Evolutionary conservation across 2,113 vertebrate genomes (phyloP), one percentile per base, ranked within the genome.

Genomic region (Stegastes partitus): DNA sequence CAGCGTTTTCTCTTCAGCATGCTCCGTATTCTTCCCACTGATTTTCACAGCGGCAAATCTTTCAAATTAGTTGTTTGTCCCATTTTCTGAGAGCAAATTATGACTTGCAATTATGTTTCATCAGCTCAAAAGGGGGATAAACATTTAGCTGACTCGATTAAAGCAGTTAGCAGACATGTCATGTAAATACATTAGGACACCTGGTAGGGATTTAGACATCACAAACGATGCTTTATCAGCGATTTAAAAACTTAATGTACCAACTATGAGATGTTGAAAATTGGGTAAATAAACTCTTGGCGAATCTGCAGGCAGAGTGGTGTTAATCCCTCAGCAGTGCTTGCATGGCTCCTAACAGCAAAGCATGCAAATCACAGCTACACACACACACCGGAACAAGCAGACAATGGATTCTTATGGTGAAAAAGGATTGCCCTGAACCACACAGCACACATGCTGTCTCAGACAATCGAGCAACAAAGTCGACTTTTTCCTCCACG

Each of bases 51-150:
- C 6, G 10, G 70, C 55, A 57, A 49, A 70, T 74, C 22, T 53
- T 77, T 64, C 45, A 72, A 70, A 83, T 79, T 28, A 82, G 62
- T 21, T 14, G 34, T 61, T 59, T 14, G 12, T 44, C 47, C 53
- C 34, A 42, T 49, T 84, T 82, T 81, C 23, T 68, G 19, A 63
- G 62, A 74, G 72, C 72, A 73, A 83, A 85, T 83, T 75, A 78
- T 23, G 34, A 42, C 51, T 47, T 59, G 69, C 70, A 87, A 85
- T 80, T 86, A 54, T 84, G 79, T 84, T 82, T 74, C 71, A 78
- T 89, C 79, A 91, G 89, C 86, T 85, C 86, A 81, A 58, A 61
- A 59, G 77, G 57, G 68, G 54, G 37, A 68, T 45, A 9, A 53
- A 68, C 62, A 69, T 72, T 53, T 44, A 42, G 53, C 57, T 49